A percentile compares a stretch with the other conserved stretches of the same genome.
phyloP scores from a whole-genome alignment of 2,113 vertebrate genomes.

The Phocoena sinus region DNA sequence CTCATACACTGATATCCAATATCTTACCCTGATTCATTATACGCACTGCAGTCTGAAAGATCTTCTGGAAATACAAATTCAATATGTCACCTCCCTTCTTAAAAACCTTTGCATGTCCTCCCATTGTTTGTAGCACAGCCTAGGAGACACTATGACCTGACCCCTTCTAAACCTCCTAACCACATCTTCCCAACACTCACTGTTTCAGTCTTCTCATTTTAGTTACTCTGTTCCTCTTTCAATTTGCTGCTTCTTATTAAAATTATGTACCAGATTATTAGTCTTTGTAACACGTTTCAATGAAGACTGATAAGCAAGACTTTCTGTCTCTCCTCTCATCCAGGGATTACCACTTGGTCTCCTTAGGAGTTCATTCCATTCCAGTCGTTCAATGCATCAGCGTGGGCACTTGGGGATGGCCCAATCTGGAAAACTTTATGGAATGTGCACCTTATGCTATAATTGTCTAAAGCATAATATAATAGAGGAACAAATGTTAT shows the following conservation, averaged over 20 bases:
- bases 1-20: neutral
- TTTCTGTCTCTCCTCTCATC: neutral
- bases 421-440: neutral
- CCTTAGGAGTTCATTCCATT: neutral
- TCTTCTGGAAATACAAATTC: neutral
- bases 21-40: neutral
- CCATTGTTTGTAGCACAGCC: neutral
- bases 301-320: neutral
- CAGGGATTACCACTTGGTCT: neutral
- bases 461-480: neutral
- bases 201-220: neutral
- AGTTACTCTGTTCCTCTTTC: neutral
- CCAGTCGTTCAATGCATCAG: neutral
- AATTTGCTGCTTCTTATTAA: neutral
- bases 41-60: neutral
- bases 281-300: neutral
- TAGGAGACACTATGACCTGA: neutral
- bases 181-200: neutral
- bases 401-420: neutral
- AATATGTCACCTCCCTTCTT: neutral
- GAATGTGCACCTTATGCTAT: neutral
- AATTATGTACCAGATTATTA: neutral
- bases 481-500: neutral
- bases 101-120: neutral
- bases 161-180: neutral